Base-by-base conservation (phyloP, 2,888 invertebrate genomes). In the Leucania comma region DNA sequence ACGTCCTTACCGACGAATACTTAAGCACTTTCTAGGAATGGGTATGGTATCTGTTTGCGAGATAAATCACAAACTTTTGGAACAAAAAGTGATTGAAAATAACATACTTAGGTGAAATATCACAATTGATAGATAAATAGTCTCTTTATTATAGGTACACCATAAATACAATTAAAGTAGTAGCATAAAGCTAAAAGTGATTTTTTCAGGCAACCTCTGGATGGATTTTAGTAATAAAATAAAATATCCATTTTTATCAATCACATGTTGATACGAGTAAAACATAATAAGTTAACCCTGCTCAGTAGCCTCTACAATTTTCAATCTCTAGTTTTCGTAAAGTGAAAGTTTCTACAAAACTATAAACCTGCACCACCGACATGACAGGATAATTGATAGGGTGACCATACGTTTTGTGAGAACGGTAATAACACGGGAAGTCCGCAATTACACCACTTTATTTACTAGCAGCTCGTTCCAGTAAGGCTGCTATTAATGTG, bases 381-480 rank as follows among this genome's bases (percentile, higher is more conserved):
- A 85, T 73, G 80, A 84, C 84, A 85, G 80, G 80, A 85, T 90
- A 88, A 89, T 88, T 87, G 77, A 67, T 81, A 81, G 86, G 86
- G 85, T 83, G 83, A 78, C 84, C 83, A 86, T 78, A 82, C 74
- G 67, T 81, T 68, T 68, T 77, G 71, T 86, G 86, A 83, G 86
- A 85, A 86, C 83, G 78, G 88, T 89, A 89, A 88, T 88, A 85
- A 82, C 82, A 86, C 87, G 88, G 91, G 91, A 92, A 91, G 87
- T 86, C 71, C 76, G 83, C 88, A 87, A 90, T 92, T 90, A 89
- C 83, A 78, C 80, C 86, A 86, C 83, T 88, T 81, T 80, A 83
- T 86, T 86, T 78, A 85, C 78, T 74, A 77, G 72, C 59, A 68
- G 59, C 51, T 62, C 38, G 51, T 69, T 70, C 70, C 69, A 76